A percentile compares a stretch with the other conserved stretches of the same genome.
These are phyloP conservation scores for Petrophora chlorosata DNA, from an alignment of 2,888 invertebrate genomes.

Conservation along the genomic window DNA sequence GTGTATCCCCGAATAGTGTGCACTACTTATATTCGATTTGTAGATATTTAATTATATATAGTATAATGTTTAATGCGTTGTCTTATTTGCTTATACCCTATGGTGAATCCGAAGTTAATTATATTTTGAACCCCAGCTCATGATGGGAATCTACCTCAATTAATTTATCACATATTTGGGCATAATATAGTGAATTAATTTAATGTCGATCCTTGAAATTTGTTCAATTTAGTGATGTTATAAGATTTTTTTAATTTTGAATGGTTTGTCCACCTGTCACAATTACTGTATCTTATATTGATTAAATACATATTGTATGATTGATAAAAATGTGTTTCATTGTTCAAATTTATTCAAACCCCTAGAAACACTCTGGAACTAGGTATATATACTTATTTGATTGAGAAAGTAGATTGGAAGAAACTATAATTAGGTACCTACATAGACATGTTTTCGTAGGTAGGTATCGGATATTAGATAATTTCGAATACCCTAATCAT, in stretches of 20 bases:
- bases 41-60: conserved; percentile 84
- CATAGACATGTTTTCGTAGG: no score
- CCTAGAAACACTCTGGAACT: no score
- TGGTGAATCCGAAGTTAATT: conserved; percentile 72
- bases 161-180: conserved; percentile 83
- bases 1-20: conserved; percentile 71
- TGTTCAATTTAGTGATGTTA: conserved; percentile 73
- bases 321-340: conserved; percentile 75
- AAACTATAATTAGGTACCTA: no score
- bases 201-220: conserved; percentile 66
- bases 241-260: conserved; percentile 68
- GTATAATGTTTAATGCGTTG: conserved; percentile 81
- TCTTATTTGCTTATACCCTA: conserved; percentile 77
- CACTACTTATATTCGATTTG: conserved; percentile 81
- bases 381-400: no score
- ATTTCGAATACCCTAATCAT: no score
- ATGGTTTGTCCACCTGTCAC: conserved; percentile 82
- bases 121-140: conserved; percentile 73
- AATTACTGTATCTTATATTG: conserved; percentile 82
- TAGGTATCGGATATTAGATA: no score
- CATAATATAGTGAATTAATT: conserved; percentile 79
- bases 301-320: conserved; percentile 83
- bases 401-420: not conserved
- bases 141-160: conserved; percentile 82
- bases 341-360: conserved; percentile 34